These are phyloP conservation scores for Craniophora ligustri DNA, from an alignment of 2,888 invertebrate genomes.

Conservation along the genomic window DNA sequence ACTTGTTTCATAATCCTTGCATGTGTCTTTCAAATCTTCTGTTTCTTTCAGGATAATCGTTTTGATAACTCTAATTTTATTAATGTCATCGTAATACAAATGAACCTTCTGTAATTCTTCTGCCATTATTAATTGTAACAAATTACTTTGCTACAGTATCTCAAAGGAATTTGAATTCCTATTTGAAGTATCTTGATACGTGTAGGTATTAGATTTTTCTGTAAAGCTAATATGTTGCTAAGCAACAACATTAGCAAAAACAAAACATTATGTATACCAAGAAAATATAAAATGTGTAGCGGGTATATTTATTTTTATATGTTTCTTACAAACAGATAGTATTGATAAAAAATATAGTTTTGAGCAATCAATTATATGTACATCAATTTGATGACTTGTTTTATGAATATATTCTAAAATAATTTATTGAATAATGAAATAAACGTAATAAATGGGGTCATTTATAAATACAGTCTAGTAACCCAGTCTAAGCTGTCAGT, in stretches of 20 bases:
- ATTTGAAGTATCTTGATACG: neutral
- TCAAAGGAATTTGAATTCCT: conserved; percentile 7
- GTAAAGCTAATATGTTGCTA: conserved; percentile 38
- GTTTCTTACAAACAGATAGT: too few species aligned
- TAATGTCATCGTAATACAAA: conserved; percentile 96
- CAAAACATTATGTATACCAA: too few species aligned
- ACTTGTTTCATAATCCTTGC: conserved; percentile 96
- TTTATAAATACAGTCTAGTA: neutral
- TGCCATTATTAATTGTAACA: conserved; percentile 85
- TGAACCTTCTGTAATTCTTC: conserved; percentile 93
- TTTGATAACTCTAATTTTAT: conserved; percentile 89
- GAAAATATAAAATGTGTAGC: too few species aligned
- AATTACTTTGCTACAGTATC: neutral
- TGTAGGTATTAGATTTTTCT: too few species aligned
- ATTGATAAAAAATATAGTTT: too few species aligned
- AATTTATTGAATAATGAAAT: too few species aligned
- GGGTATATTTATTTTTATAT: too few species aligned
- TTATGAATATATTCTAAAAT: too few species aligned
- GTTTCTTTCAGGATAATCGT: conserved; percentile 94
- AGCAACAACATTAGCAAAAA: neutral
- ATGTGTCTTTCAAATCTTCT: conserved; percentile 94
- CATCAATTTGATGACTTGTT: too few species aligned
- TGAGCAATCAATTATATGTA: too few species aligned
- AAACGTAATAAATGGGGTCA: too few species aligned
- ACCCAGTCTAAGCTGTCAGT: conserved; percentile 18